Evolutionary conservation across 2,888 invertebrate species (phyloP).

Genomic region (Torymus aiolomorphi): DNA sequence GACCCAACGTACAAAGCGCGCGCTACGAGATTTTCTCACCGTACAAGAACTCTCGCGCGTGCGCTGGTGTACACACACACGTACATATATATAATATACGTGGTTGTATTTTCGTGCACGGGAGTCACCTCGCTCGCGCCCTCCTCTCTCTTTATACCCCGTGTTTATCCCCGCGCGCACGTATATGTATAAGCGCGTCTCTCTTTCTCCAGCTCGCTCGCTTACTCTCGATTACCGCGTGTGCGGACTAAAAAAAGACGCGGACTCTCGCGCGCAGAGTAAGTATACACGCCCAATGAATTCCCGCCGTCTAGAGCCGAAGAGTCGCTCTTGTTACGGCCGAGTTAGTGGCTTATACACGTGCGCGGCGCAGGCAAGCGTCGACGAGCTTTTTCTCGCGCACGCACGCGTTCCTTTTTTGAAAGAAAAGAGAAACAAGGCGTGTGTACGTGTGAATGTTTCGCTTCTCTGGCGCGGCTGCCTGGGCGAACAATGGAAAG

Average conservation of each 20-base stretch:
- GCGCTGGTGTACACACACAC: no score
- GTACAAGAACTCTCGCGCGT: neutral
- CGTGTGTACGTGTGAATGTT: neutral
- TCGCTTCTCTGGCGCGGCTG: neutral
- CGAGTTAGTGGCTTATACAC: no score
- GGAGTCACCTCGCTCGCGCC: constrained; percentile 22
- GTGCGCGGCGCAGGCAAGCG: no score
- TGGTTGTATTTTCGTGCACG: constrained; percentile 12
- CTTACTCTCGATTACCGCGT: constrained; percentile 43
- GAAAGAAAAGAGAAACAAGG: no score
- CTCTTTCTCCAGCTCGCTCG: constrained; percentile 13
- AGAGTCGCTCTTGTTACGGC: constrained; percentile 49
- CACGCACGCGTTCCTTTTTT: no score
- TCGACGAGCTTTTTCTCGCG: no score
- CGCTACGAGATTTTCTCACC: constrained; percentile 17
- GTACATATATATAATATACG: no score
- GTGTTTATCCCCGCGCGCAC: neutral
- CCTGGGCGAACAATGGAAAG: constrained; percentile 1
- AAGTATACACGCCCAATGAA: constrained; percentile 37
- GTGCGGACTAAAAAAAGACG: constrained; percentile 50
- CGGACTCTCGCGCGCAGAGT: constrained; percentile 31
- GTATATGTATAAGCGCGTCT: neutral
- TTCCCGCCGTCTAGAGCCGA: constrained; percentile 47
- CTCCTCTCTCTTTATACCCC: constrained; percentile 9
- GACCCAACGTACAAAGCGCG: no score